These are phyloP conservation scores for Drosophila eugracilis DNA, from an alignment of 1,140 invertebrate species.

Conservation along the genomic window DNA sequence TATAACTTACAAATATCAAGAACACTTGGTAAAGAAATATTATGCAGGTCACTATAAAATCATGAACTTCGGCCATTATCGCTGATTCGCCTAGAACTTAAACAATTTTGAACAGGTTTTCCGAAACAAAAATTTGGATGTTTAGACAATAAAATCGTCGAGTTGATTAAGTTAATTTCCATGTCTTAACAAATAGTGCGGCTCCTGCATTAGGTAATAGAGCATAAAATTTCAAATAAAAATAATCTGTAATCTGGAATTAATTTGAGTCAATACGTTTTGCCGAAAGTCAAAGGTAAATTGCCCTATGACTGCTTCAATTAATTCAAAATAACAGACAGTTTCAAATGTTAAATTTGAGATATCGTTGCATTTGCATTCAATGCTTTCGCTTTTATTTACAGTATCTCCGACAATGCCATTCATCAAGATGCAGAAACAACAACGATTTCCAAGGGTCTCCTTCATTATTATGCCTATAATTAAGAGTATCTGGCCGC, in stretches of 20 bases:
- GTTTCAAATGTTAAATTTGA: neutral
- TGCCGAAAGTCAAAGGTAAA: constrained; percentile 3
- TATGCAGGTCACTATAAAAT: constrained; percentile 30
- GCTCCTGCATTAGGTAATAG: neutral
- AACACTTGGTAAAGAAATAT: constrained; percentile 31
- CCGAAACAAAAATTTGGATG: neutral
- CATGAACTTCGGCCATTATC: constrained; percentile 44
- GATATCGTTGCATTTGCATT: neutral
- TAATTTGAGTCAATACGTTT: neutral
- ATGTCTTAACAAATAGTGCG: neutral
- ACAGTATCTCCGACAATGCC: neutral
- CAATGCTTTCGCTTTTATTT: neutral
- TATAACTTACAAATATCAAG: constrained; percentile 23
- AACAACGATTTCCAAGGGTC: constrained; percentile 18
- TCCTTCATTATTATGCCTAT: constrained; percentile 44
- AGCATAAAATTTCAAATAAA: neutral
- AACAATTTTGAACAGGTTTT: constrained; percentile 1
- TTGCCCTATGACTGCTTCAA: neutral
- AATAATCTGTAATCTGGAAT: neutral
- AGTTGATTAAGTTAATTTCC: neutral
- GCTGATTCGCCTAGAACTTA: neutral
- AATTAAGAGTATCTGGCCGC: constrained; percentile 46
- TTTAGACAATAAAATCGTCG: constrained; percentile 14
- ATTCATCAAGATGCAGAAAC: constrained; percentile 19
- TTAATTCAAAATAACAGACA: neutral